phyloP scores from a whole-genome alignment of 2,797 vertebrate genomes.

The Paramormyrops hopkinsi region DNA sequence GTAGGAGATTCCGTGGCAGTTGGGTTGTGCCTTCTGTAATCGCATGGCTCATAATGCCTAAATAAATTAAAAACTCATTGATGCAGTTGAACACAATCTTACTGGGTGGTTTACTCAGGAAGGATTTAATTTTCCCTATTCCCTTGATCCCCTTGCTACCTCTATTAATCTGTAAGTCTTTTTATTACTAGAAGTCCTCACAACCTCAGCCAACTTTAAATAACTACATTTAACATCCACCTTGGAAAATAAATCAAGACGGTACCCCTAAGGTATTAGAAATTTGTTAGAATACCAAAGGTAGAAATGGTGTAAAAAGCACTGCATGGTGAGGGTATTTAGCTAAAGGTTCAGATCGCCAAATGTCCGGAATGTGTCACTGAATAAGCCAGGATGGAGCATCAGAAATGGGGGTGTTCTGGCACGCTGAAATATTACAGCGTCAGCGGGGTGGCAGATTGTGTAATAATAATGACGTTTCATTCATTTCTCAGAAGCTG shows the following conservation, averaged over 20 bases:
- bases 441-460: not conserved
- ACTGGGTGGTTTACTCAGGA: not conserved
- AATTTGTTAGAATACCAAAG: conserved; percentile 3
- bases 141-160: not conserved
- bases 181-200: not conserved
- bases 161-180: not conserved
- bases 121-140: not conserved
- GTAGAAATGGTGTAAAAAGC: not conserved
- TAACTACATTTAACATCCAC: not conserved
- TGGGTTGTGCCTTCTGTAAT: not conserved
- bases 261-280: not conserved
- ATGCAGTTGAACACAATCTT: conserved; percentile 12
- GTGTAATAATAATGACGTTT: not conserved
- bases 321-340: not conserved
- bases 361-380: not conserved
- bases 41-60: not conserved
- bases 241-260: not conserved
- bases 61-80: conserved; percentile 14
- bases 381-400: not conserved
- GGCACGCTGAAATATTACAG: not conserved
- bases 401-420: not conserved
- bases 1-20: conserved; percentile 4
- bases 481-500: not conserved
- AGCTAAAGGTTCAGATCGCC: not conserved
- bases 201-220: not conserved